Evolutionary conservation across 2,797 vertebrate species (phyloP).

Genomic region (Coranthus polyacanthus): DNA sequence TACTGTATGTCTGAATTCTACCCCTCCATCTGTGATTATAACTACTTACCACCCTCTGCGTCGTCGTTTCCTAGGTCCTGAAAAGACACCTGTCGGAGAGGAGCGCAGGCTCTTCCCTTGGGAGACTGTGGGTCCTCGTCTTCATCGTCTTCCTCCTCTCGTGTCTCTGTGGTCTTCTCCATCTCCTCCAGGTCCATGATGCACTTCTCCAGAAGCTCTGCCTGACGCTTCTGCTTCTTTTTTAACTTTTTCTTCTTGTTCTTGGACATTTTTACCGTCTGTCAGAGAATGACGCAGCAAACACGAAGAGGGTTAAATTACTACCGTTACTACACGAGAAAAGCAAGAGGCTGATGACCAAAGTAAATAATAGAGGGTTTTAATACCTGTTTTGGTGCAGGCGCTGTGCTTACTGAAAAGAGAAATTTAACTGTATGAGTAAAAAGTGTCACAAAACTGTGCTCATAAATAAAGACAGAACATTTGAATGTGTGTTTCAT

Average conservation of each 20-base stretch:
- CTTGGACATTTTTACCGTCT: conserved; percentile 97
- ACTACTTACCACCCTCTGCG: conserved; percentile 62
- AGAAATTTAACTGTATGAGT: conserved; percentile 53
- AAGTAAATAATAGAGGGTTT: conserved; percentile 51
- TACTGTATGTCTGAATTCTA: conserved; percentile 19
- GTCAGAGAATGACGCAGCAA: conserved; percentile 73
- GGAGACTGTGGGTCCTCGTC: conserved; percentile 82
- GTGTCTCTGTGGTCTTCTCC: conserved; percentile 90
- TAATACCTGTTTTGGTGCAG: conserved; percentile 94
- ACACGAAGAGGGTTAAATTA: not conserved
- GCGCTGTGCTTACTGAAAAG: conserved; percentile 97
- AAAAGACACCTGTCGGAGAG: conserved; percentile 86
- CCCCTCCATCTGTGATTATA: not conserved
- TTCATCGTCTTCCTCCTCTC: conserved; percentile 86
- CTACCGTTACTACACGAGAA: not conserved
- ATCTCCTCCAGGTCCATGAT: conserved; percentile 97
- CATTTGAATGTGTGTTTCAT: conserved; percentile 34
- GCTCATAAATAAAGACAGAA: conserved; percentile 8
- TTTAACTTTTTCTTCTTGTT: conserved; percentile 99
- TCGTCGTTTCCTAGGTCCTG: conserved; percentile 83
- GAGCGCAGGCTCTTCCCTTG: conserved; percentile 78
- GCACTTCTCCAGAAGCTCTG: conserved; percentile 94
- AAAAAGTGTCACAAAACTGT: conserved; percentile 18
- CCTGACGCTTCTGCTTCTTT: conserved; percentile 98
- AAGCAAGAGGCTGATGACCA: not conserved